Percentiles rank a stretch among this genome's conserved stretches.
phyloP scores from a whole-genome alignment of 1,140 invertebrate species.

The Tribolium castaneum region DNA sequence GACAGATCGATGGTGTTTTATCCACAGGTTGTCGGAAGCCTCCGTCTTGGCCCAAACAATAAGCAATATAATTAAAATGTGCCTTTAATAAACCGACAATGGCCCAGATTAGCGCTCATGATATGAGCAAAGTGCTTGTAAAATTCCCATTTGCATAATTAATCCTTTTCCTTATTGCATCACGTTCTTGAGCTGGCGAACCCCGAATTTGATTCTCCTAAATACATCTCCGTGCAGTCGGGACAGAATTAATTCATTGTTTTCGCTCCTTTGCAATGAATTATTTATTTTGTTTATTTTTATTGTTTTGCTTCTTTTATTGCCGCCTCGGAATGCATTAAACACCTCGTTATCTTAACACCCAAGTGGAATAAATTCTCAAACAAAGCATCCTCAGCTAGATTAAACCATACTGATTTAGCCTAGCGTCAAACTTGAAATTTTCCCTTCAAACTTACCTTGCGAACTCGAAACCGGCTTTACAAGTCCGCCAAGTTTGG shows the following conservation, averaged over 20 bases:
- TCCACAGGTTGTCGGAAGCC: slow-evolving; percentile 14
- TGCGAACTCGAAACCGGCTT: background rate
- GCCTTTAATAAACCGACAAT: slow-evolving; percentile 31
- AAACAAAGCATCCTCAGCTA: background rate
- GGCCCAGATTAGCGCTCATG: slow-evolving; percentile 16
- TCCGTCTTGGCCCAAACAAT: background rate
- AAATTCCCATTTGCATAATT: slow-evolving; percentile 34
- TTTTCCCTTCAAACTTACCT: background rate
- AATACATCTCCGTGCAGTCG: too few species aligned
- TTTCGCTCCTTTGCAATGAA: background rate
- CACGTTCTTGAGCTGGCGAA: background rate
- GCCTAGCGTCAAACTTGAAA: background rate
- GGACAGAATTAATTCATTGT: slow-evolving; percentile 22
- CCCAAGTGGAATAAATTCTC: background rate
- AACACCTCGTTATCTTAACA: slow-evolving; percentile 4
- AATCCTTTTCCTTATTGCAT: slow-evolving; percentile 35
- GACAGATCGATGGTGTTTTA: slow-evolving; percentile 4
- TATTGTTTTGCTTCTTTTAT: background rate
- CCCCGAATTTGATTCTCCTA: background rate
- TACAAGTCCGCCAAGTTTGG: background rate
- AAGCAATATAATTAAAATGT: slow-evolving; percentile 12
- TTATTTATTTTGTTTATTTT: slow-evolving; percentile 31
- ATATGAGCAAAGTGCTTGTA: slow-evolving; percentile 30
- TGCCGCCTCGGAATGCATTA: background rate
- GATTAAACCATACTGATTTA: background rate